Evolutionary conservation across 53 echinoderm and acorn worm species (phyloP), one percentile per base, ranked within the genome.

Genomic region (Apostichopus leukothele): DNA sequence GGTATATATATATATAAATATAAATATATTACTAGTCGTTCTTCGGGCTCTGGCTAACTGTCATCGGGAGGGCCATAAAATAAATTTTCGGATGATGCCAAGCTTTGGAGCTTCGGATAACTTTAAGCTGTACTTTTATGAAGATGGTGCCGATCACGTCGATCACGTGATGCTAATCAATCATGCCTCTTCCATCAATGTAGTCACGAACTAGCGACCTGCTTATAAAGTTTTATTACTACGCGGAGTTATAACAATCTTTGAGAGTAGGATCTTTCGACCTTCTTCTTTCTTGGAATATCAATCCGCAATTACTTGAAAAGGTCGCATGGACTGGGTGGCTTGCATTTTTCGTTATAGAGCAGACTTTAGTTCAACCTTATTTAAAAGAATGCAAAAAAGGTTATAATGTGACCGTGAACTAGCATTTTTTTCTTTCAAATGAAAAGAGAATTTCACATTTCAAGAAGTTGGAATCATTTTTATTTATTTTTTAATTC

Each of bases 21-120:
- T 55, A 19, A 13, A 50, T 78, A 53, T 20, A 81, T 54, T 71
- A n/a, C 71, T 71, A 63, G 11, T 63, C 39, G 57, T 71, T 71
- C 21, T 55, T 81, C 53, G 51, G 55, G 53, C 55, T 81, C 55
- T 81, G 81, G 6, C 20, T 54, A 81, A 81, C 81, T 81, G 81
- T 81, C 81, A 81, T 6, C 22, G 81, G 21, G 25, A 59, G 59
- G 6, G 81, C 23, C 53, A 81, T 81, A 81, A 81, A 81, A 81
- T 81, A 81, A 81, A 81, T 81, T 81, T 54, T 81, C 81, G 54
- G 22, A 51, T 71, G 71, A 71, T 71, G 71, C 16, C 63, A 63
- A 16, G n/a, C 4, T 50, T 51, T 51, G 39, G 39, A 39, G 39
- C 10, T n/a, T 79, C 81, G 22, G 55, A 18, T 54, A 81, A 81